Conservation (phyloP, 2,888 invertebrate species). For the Allophyes oxyacanthae region DNA sequence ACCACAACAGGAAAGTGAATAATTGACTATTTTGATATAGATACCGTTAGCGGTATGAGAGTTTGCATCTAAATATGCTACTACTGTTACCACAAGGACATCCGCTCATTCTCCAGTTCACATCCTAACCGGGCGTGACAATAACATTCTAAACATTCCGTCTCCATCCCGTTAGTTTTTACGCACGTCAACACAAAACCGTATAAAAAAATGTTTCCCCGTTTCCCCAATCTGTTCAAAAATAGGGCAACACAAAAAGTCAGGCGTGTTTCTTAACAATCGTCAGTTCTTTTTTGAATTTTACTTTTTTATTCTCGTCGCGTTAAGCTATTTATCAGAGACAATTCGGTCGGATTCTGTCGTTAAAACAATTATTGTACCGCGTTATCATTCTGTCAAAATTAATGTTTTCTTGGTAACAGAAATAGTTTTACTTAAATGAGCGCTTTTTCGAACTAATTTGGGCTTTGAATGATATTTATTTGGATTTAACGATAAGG, state of each 20-base stretch:
- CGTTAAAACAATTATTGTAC: slow-evolving; percentile 84
- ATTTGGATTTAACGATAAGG: slow-evolving; percentile 50
- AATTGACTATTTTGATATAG: too few species aligned
- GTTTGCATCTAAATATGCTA: too few species aligned
- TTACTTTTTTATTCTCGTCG: slow-evolving; percentile 57
- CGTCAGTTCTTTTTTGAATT: slow-evolving; percentile 73
- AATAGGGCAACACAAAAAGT: slow-evolving; percentile 68
- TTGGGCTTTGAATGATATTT: slow-evolving; percentile 52
- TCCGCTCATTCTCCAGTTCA: slow-evolving; percentile 36
- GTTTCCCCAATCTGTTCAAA: slow-evolving; percentile 52
- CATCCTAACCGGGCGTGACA: slow-evolving; percentile 43
- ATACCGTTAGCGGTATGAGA: too few species aligned
- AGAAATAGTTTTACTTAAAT: slow-evolving; percentile 64
- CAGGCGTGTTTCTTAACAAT: slow-evolving; percentile 69
- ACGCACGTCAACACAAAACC: slow-evolving; percentile 42
- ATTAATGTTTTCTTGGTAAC: slow-evolving; percentile 49
- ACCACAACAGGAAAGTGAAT: too few species aligned
- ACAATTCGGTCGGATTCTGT: slow-evolving; percentile 77
- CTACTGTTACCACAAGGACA: slow-evolving; percentile 23
- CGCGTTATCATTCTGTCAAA: slow-evolving; percentile 82
- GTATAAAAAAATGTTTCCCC: slow-evolving; percentile 46
- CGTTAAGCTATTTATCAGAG: slow-evolving; percentile 75
- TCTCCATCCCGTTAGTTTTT: slow-evolving; percentile 48
- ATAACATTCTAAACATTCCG: slow-evolving; percentile 44
- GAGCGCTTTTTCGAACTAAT: slow-evolving; percentile 59